Conservation (phyloP, 2,888 invertebrate genomes). For the Harpalus rufipes region DNA sequence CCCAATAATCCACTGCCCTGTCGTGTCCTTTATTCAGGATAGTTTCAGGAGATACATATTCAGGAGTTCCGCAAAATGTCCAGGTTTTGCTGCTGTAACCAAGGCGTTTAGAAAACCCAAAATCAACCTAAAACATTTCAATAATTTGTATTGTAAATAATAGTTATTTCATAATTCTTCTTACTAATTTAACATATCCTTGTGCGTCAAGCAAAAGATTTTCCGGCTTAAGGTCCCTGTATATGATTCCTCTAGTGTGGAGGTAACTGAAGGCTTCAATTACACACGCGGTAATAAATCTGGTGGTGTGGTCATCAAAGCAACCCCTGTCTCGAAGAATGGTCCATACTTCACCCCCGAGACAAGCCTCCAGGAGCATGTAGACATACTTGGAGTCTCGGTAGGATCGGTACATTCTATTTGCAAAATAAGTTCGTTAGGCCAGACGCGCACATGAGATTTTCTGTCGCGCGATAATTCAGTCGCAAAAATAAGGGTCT, state of each 20-base stretch:
- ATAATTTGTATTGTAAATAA: not conserved
- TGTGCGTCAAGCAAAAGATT: constrained; percentile 82
- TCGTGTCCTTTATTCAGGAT: constrained; percentile 87
- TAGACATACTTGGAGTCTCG: constrained; percentile 85
- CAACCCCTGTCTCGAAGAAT: constrained; percentile 83
- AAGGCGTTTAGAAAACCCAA: constrained; percentile 85
- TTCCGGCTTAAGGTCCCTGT: constrained; percentile 84
- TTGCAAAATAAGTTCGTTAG: not conserved
- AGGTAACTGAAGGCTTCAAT: constrained; percentile 85
- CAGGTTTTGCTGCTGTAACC: constrained; percentile 84
- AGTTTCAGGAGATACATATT: constrained; percentile 82
- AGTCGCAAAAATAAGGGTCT: no score
- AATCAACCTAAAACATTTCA: constrained; percentile 78
- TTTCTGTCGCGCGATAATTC: no score
- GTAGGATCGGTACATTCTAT: constrained; percentile 83
- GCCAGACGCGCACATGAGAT: no score
- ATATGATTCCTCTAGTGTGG: constrained; percentile 82
- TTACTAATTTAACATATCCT: constrained; percentile 84
- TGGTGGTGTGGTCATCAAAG: constrained; percentile 83
- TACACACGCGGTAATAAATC: constrained; percentile 85
- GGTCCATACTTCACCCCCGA: constrained; percentile 87
- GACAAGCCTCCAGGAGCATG: constrained; percentile 85
- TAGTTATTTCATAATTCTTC: constrained; percentile 59
- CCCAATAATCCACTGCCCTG: constrained; percentile 86
- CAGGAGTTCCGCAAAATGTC: constrained; percentile 87